These are phyloP conservation scores for Glaucopsyche alexis DNA, from an alignment of 2,888 invertebrate species.

Conservation along the genomic window DNA sequence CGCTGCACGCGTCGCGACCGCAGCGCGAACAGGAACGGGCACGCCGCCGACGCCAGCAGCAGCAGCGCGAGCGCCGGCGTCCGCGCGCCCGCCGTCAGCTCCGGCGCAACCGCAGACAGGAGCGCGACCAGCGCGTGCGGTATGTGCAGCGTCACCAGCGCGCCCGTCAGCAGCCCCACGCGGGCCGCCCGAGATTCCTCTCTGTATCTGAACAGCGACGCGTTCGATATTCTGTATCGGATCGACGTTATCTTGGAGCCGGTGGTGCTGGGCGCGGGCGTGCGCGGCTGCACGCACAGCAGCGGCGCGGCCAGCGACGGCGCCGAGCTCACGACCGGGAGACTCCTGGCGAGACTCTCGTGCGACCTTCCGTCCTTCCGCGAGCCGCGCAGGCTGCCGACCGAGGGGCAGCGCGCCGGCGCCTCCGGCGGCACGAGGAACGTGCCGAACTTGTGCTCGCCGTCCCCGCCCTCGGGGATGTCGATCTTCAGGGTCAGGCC, in stretches of 20 bases:
- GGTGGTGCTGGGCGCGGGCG: constrained; percentile 68
- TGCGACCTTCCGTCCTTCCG: constrained; percentile 67
- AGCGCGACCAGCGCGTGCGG: constrained; percentile 78
- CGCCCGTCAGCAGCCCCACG: constrained; percentile 83
- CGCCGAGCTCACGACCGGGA: constrained; percentile 75
- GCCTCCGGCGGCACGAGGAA: constrained; percentile 70
- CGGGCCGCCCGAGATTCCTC: constrained; percentile 94
- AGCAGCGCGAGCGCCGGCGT: constrained; percentile 78
- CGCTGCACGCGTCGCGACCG: constrained; percentile 83
- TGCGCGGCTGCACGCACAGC: constrained; percentile 56
- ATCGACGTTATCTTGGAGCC: constrained; percentile 86
- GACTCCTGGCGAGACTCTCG: constrained; percentile 62
- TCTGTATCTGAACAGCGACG: constrained; percentile 89
- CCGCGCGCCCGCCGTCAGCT: constrained; percentile 69
- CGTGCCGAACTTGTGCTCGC: constrained; percentile 66
- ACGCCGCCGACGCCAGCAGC: constrained; percentile 82
- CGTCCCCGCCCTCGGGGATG: constrained; percentile 55
- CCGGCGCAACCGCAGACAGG: constrained; percentile 72
- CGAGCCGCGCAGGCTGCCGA: constrained; percentile 66
- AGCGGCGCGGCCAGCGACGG: constrained; percentile 70
- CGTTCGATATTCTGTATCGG: constrained; percentile 90
- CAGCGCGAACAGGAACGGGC: constrained; percentile 88
- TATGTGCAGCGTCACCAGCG: constrained; percentile 86
- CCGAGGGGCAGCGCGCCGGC: constrained; percentile 69
- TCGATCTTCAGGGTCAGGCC: constrained; percentile 71